These are phyloP conservation scores for Philaethria dido DNA, from an alignment of 2,888 invertebrate species.

Conservation along the genomic window DNA sequence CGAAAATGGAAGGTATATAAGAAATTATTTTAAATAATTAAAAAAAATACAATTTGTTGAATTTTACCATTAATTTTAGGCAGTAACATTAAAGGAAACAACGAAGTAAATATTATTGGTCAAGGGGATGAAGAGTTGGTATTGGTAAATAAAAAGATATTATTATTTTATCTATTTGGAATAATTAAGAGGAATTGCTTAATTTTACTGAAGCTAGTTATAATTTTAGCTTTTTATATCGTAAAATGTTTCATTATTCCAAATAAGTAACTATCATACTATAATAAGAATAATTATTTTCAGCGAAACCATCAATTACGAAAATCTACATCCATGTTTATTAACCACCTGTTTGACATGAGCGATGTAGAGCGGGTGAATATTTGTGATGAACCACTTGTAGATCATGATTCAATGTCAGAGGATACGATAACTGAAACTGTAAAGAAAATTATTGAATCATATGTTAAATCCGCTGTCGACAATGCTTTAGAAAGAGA, in stretches of 20 bases:
- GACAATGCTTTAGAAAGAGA: slow-evolving; percentile 50
- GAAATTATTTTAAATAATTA: not conserved
- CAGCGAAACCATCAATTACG: slow-evolving; percentile 51
- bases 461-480: slow-evolving; percentile 56
- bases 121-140: slow-evolving; percentile 73
- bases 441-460: slow-evolving; percentile 61
- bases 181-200: not conserved
- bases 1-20: slow-evolving; percentile 57
- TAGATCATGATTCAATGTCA: slow-evolving; percentile 40
- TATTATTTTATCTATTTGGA: slow-evolving; percentile 18
- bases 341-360: slow-evolving; percentile 72
- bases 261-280: not conserved
- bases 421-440: slow-evolving; percentile 54
- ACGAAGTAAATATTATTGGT: slow-evolving; percentile 60
- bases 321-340: slow-evolving; percentile 68
- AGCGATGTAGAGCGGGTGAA: slow-evolving; percentile 64
- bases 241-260: not conserved
- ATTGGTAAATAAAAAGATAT: slow-evolving; percentile 51
- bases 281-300: slow-evolving; percentile 4
- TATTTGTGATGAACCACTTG: slow-evolving; percentile 47
- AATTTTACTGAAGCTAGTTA: too few relatives aligned
- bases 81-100: slow-evolving; percentile 40
- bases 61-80: slow-evolving; percentile 16
- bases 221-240: too few relatives aligned
- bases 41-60: not conserved